A percentile compares a stretch with the other conserved stretches of the same genome.
Evolutionary conservation across 2,113 vertebrate species (phyloP).

Genomic region (Tor tambroides): DNA sequence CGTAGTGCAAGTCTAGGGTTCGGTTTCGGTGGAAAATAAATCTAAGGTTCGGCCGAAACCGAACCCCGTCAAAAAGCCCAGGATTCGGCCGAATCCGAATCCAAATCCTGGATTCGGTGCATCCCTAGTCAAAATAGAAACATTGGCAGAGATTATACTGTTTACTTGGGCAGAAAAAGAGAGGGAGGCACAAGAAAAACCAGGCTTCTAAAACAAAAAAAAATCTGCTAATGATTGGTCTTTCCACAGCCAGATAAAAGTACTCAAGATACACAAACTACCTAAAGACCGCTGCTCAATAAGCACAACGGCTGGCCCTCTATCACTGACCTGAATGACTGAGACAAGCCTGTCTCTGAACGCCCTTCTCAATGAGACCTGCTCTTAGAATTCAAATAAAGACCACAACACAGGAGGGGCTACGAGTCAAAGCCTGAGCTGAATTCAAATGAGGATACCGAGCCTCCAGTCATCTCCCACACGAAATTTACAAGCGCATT

Average conservation of each 20-base stretch:
- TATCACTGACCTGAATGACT: neutral
- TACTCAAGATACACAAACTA: neutral
- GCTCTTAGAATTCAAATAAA: conserved; percentile 22
- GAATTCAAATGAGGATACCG: neutral
- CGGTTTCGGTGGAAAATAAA: too few relatives aligned
- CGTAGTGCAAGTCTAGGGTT: too few relatives aligned
- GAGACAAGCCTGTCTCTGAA: neutral
- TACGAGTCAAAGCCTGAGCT: conserved; percentile 9
- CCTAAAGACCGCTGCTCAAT: neutral
- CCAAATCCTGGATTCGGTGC: too few relatives aligned
- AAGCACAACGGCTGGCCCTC: neutral
- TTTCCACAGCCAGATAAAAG: conserved; percentile 15
- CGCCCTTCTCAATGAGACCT: conserved; percentile 3
- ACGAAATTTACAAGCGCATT: conserved; percentile 26
- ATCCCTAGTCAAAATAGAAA: conserved; percentile 8
- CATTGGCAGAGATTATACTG: neutral
- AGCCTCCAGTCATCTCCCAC: conserved; percentile 22
- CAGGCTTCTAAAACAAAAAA: neutral
- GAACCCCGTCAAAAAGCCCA: too few relatives aligned
- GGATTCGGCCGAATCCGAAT: too few relatives aligned
- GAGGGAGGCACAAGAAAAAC: neutral
- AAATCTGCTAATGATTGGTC: neutral
- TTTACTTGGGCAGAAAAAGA: neutral
- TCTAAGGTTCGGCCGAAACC: too few relatives aligned
- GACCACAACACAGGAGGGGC: conserved; percentile 12